These are phyloP conservation scores for Stegana nigrithorax DNA, from an alignment of 2,888 invertebrate species.

Conservation along the genomic window DNA sequence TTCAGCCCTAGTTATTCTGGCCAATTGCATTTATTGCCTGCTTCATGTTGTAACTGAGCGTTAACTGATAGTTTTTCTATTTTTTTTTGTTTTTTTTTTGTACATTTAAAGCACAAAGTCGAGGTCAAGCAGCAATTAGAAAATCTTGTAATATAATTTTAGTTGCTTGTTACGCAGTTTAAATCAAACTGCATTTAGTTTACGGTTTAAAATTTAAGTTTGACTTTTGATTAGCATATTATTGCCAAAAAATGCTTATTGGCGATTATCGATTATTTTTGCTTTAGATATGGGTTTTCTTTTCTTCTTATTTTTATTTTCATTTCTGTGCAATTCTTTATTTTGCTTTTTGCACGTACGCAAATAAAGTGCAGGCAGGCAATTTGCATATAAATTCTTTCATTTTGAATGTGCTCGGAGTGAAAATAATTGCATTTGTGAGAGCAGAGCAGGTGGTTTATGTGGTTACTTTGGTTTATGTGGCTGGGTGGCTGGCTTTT, in stretches of 20 bases:
- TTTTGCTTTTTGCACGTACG: background rate
- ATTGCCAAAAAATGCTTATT: too few species aligned
- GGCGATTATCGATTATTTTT: too few species aligned
- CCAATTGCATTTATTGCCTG: conserved; percentile 9
- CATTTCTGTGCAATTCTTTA: background rate
- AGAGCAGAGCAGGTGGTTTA: conserved; percentile 8
- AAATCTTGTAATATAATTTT: background rate
- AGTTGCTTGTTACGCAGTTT: background rate
- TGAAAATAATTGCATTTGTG: conserved; percentile 5
- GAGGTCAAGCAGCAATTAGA: background rate
- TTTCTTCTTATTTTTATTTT: background rate
- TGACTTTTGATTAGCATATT: too few species aligned
- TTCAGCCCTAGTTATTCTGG: too few species aligned
- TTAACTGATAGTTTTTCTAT: background rate
- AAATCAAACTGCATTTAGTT: background rate
- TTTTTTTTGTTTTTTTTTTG: background rate
- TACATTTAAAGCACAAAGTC: background rate
- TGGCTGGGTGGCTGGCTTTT: too few species aligned
- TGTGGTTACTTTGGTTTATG: too few species aligned
- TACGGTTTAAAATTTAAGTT: background rate
- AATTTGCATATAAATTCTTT: background rate
- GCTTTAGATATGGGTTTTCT: background rate
- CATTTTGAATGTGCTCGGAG: background rate
- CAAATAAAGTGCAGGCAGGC: background rate
- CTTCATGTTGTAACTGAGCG: background rate